A percentile compares a stretch with the other conserved stretches of the same genome.
These are phyloP conservation scores for Calcarius lapponicus DNA, from an alignment of 2,797 vertebrate genomes.

Conservation along the genomic window DNA sequence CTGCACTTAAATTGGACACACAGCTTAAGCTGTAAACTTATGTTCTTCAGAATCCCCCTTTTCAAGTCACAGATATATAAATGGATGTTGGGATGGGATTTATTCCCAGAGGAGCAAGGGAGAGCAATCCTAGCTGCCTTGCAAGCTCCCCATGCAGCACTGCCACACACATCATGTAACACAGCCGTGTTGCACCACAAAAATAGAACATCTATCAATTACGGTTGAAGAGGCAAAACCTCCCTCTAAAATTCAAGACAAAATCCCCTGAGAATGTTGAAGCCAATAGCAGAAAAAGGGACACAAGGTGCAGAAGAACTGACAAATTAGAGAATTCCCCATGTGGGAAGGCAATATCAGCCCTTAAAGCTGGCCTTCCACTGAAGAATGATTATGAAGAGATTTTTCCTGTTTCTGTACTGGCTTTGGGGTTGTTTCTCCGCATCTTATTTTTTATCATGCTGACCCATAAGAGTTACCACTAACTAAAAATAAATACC, in stretches of 20 bases:
- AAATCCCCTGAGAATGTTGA: background rate
- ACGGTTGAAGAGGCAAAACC: conserved; percentile 33
- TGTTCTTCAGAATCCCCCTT: background rate
- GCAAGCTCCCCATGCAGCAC: background rate
- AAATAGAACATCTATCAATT: conserved; percentile 55
- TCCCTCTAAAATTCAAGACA: conserved; percentile 9
- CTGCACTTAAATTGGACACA: background rate
- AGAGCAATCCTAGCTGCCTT: background rate
- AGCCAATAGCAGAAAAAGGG: background rate
- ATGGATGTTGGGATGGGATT: background rate
- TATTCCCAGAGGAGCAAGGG: background rate
- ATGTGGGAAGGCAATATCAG: fast-evolving
- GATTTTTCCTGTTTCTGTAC: background rate
- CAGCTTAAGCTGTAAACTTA: background rate
- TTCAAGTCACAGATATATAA: background rate
- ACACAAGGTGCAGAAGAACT: background rate
- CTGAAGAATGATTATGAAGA: background rate
- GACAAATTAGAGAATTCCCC: background rate
- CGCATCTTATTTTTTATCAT: background rate
- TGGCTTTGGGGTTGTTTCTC: background rate
- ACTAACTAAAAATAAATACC: background rate
- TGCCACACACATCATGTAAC: background rate
- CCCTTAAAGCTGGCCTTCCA: background rate
- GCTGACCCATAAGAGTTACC: background rate
- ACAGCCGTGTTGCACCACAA: background rate